Conservation (phyloP, 2,888 invertebrate genomes). For the Oasisia sp. region DNA sequence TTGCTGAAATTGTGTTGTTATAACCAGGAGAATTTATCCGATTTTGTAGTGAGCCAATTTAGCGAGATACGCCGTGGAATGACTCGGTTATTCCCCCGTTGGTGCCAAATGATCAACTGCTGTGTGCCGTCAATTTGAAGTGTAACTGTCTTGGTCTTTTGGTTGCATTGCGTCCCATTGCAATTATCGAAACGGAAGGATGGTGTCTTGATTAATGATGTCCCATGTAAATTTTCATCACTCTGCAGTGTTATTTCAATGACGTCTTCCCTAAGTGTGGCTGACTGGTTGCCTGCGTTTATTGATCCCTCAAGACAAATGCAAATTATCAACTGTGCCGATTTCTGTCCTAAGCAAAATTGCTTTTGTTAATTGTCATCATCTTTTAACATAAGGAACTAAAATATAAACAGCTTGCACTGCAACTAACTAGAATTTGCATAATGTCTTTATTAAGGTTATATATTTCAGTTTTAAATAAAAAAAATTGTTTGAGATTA, state of each 20-base stretch:
- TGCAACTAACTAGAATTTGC: not conserved
- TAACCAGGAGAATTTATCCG: slow-evolving; percentile 7
- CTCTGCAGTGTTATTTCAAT: not conserved
- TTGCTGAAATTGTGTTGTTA: not conserved
- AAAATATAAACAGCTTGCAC: not conserved
- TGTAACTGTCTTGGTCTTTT: not conserved
- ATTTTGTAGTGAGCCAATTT: slow-evolving; percentile 12
- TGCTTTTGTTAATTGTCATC: slow-evolving; percentile 3
- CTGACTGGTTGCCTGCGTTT: not conserved
- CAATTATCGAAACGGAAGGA: slow-evolving; percentile 13
- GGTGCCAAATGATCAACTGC: not conserved
- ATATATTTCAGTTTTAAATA: not conserved
- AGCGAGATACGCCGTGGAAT: not conserved
- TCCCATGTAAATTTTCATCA: not conserved
- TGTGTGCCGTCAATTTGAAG: not conserved
- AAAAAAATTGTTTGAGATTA: not conserved
- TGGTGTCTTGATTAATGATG: slow-evolving; percentile 11
- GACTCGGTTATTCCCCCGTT: not conserved
- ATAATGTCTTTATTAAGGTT: not conserved
- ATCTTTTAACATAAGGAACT: not conserved
- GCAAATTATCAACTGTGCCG: not conserved
- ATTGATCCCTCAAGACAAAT: not conserved
- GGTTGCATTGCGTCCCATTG: slow-evolving; percentile 17
- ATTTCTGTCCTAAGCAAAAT: not conserved
- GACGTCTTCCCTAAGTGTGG: not conserved